Conservation (phyloP, 2,797 vertebrate genomes). For the Schizothorax lantsangensis region DNA sequence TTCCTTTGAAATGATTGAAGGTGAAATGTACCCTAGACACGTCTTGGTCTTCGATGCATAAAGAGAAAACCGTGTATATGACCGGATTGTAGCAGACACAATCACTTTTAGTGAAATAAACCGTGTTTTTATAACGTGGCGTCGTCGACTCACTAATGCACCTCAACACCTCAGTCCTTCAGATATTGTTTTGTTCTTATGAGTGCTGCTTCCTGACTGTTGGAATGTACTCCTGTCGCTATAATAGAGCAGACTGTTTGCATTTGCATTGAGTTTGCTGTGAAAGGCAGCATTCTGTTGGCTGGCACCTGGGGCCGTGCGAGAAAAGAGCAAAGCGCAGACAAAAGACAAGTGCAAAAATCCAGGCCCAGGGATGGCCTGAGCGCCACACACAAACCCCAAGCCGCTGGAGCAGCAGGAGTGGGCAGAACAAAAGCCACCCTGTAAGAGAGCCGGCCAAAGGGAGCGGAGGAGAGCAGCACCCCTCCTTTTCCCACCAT, state of each 20-base stretch:
- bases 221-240: constrained; percentile 75
- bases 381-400: constrained; percentile 76
- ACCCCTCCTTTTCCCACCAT: constrained; percentile 66
- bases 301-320: constrained; percentile 74
- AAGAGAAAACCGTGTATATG: neutral
- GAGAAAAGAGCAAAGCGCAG: constrained; percentile 79
- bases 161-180: constrained; percentile 52
- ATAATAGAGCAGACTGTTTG: constrained; percentile 79
- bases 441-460: constrained; percentile 68
- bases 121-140: neutral
- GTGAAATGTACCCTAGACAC: neutral
- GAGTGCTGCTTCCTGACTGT: constrained; percentile 69
- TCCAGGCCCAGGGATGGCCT: constrained; percentile 71
- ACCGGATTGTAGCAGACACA: neutral
- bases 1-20: neutral
- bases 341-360: constrained; percentile 77
- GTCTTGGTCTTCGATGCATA: neutral
- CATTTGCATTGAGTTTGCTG: constrained; percentile 73
- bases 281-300: constrained; percentile 77
- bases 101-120: constrained; percentile 19
- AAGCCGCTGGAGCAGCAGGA: constrained; percentile 79
- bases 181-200: constrained; percentile 68
- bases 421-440: constrained; percentile 76
- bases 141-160: constrained; percentile 50
- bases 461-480: constrained; percentile 54